Evolutionary conservation across 2,113 vertebrate species (phyloP).

Genomic region (Cephalopterus ornatus): DNA sequence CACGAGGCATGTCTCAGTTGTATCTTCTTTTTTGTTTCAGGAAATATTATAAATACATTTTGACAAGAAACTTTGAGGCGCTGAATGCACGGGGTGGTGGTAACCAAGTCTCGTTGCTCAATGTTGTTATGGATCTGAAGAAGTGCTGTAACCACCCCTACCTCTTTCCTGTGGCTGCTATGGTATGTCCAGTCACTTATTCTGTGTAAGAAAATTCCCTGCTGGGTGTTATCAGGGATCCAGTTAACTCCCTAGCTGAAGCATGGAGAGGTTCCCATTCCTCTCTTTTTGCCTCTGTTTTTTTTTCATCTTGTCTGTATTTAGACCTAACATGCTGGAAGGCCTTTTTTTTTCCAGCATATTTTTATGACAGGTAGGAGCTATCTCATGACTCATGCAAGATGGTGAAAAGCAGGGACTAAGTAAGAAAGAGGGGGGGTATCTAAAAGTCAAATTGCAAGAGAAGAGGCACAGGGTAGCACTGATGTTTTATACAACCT

Average conservation of each 20-base stretch:
- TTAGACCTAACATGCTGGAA: neutral
- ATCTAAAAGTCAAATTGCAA: neutral
- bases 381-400: neutral
- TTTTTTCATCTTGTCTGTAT: neutral
- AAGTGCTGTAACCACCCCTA: conserved; percentile 99
- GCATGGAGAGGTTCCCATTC: neutral
- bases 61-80: conserved; percentile 96
- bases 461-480: neutral
- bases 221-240: neutral
- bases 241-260: neutral
- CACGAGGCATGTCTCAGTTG: neutral
- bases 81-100: conserved; percentile 94
- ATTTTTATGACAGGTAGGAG: neutral
- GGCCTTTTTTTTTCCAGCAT: neutral
- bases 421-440: neutral
- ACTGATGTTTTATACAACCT: neutral
- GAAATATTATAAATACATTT: conserved; percentile 98
- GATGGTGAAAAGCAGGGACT: neutral
- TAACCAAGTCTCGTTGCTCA: conserved; percentile 95
- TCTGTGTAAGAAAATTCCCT: neutral
- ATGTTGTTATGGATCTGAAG: conserved; percentile 98
- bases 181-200: conserved; percentile 65
- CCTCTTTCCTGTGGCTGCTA: conserved; percentile 95
- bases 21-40: conserved; percentile 61
- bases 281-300: neutral